phyloP scores from a whole-genome alignment of 37 sponge, comb jelly and placozoan genomes.

The Cliona cf. orientalis region DNA sequence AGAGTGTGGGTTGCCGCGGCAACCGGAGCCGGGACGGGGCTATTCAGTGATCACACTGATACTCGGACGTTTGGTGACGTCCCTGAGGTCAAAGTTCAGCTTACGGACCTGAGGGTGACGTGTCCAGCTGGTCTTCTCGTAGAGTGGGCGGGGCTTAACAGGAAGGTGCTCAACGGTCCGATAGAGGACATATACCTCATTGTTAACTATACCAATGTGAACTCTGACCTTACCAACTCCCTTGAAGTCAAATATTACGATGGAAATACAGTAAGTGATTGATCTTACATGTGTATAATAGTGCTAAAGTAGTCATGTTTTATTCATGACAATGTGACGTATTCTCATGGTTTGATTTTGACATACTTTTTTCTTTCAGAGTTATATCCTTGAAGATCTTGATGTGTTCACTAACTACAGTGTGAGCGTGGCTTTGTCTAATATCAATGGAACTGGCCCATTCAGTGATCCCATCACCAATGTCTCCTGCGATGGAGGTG shows the following conservation, averaged over 20 bases:
- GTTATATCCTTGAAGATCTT: conserved; percentile 1
- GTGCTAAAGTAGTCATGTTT: too few relatives aligned
- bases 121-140: neutral
- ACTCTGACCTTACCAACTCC: too few relatives aligned
- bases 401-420: neutral
- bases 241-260: too few relatives aligned
- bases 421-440: conserved; percentile 20
- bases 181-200: neutral
- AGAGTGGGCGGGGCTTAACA: neutral
- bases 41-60: neutral
- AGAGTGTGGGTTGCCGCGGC: conserved; percentile 10
- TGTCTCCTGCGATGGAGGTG: conserved; percentile 27
- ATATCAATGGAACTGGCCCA: conserved; percentile 23
- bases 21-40: conserved; percentile 17
- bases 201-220: too few relatives aligned
- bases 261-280: too few relatives aligned
- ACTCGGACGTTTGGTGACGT: neutral
- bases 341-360: too few relatives aligned
- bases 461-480: conserved; percentile 11
- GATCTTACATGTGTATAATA: too few relatives aligned
- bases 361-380: neutral
- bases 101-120: neutral
- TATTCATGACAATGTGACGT: too few relatives aligned
- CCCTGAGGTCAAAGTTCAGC: too few relatives aligned
- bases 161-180: neutral